Evolutionary conservation across 2,888 invertebrate genomes (phyloP), one percentile per base, ranked within the genome.

Genomic region (Epistrophe grossulariae): DNA sequence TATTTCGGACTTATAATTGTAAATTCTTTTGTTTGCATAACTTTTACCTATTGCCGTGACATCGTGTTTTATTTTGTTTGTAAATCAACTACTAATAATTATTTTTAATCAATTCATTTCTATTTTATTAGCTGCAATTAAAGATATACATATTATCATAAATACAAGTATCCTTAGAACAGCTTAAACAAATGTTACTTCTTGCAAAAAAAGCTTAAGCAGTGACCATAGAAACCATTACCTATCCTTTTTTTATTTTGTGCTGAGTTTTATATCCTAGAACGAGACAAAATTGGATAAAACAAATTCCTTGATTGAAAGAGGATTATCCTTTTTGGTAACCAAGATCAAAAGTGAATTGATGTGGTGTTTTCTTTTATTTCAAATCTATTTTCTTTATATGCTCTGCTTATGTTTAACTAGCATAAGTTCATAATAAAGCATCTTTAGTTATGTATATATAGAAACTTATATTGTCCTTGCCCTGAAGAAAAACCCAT

Each of bases 261-360:
- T 38, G 6, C 19, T 38, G 13, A 38, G 11, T 50, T 38, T 13
- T 60, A 0, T n/a, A 38, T 60, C 13, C 24, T 15, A 7, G 4
- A 4, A 15, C 15, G n/a, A 40, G 24, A 15, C 5, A 60, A 40
- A 62, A n/a, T 40, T 43, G 40, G 9, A 62, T 62, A 40, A 62
- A 62, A 40, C 15, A 62, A 43, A 43, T 62, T 40, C 40, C 9
- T 43, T 62, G 24, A 62, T 62, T 43, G 24, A 28, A 62, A 62
- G 40, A 43, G 24, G 40, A 62, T 62, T 43, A 62, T 62, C 24
- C 62, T 62, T 62, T 17, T 24, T 40, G 15, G 19, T 40, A 19
- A 62, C 19, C 24, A 43, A n/a, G 40, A 62, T 15, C 15, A 62
- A 43, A 62, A 40, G 13, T 43, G 40, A 62, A n/a, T 62, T 38